Evolutionary conservation across 2,113 vertebrate species (phyloP), one percentile per base, ranked within the genome.

Genomic region (Tringa solitaria): DNA sequence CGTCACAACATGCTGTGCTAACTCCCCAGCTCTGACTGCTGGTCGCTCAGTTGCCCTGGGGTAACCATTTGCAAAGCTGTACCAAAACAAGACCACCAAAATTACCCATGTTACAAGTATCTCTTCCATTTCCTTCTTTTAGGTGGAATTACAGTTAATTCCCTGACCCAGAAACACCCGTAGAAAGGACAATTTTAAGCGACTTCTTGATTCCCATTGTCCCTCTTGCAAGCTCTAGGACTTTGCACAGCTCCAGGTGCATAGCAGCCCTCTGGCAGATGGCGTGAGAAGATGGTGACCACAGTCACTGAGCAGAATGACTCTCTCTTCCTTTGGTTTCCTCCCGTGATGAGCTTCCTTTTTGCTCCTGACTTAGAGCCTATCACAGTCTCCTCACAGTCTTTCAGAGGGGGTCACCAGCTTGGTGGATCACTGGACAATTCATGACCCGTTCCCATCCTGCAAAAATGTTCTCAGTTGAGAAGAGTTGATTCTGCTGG

Each of bases 1-100:
- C 20, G 1, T 28, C 24, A 2, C 2, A 46, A 27, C 24, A 15
- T 8, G 2, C 37, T 8, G 0, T 10, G n/a, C 46, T 26, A 0
- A 12, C 19, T 54, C 16, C 48, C 59, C 74, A 33, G 0, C 67
- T 23, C 59, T 50, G 26, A 8, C 9, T 22, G 7, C 33, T 51
- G 37, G 33, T 27, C 21, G 12, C 51, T 72, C 37, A 6, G 26
- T 22, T 45, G 28, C 60, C 51, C 51, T 32, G 35, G 72, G 53
- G 12, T 53, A 43, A 5, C 39, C 20, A 17, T 28, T 6, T n/a
- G n/a, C 72, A 48, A 26, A 60, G 74, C 41, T 68, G 22, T 39
- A 21, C 41, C 54, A 7, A 32, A 48, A 14, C 24, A 46, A 50
- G 53, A 20, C 22, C 26, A 41, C 26, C n/a, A 35, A 5, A 60